Evolutionary conservation across 64 coral and sea anemone species (phyloP).

Genomic region (Pocillopora damicornis): DNA sequence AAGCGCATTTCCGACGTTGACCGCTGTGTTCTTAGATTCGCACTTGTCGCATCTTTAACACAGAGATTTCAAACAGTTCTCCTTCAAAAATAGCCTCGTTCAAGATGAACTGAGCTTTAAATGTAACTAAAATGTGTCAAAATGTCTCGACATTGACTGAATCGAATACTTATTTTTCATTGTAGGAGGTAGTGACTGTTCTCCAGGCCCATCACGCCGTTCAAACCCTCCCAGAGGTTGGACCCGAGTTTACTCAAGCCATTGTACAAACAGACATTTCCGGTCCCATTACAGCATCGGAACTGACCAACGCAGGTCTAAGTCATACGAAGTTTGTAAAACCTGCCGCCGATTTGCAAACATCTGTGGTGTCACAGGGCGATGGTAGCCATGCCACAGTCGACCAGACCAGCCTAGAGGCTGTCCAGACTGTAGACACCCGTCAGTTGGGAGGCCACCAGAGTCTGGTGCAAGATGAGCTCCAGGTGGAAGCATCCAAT

Average conservation of each 20-base stretch:
- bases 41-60: no score
- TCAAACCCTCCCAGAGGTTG: conserved; percentile 68
- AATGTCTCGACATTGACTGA: neutral
- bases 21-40: no score
- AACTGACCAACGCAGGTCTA: neutral
- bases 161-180: conserved; percentile 19
- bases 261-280: conserved; percentile 95
- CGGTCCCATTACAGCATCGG: conserved; percentile 66
- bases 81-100: no score
- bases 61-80: no score
- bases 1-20: no score
- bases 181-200: conserved; percentile 77
- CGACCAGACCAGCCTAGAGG: neutral
- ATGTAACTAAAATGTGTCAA: no score
- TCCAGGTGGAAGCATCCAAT: neutral
- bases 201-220: conserved; percentile 78
- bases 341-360: neutral
- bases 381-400: neutral
- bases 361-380: neutral
- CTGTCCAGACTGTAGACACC: conserved; percentile 3
- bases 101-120: no score
- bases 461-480: conserved; percentile 2
- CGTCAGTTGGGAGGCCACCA: neutral
- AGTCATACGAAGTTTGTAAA: neutral
- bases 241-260: conserved; percentile 78